These are phyloP conservation scores for Trilocha varians DNA, from an alignment of 2,888 invertebrate species.

Conservation along the genomic window DNA sequence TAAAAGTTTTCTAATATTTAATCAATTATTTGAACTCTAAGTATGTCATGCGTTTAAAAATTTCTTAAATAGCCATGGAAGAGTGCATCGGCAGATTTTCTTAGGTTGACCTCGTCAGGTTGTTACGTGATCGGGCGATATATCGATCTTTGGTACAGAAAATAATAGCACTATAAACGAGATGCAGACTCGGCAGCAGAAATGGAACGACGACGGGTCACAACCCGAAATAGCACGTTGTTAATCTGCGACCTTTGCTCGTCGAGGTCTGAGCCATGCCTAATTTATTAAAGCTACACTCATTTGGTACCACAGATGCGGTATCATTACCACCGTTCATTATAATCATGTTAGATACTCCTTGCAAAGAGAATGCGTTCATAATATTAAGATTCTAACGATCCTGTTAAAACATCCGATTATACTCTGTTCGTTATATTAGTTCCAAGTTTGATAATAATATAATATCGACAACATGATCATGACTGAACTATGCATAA, in stretches of 20 bases:
- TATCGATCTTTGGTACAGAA: too few species aligned
- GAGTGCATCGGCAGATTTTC: background rate
- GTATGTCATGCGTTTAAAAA: too few species aligned
- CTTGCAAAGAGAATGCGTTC: too few species aligned
- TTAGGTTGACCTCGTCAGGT: conserved; percentile 10
- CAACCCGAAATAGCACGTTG: conserved; percentile 53
- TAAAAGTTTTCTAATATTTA: too few species aligned
- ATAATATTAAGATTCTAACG: too few species aligned
- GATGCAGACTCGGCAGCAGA: conserved; percentile 36
- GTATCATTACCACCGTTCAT: conserved; percentile 16
- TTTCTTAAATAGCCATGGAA: too few species aligned
- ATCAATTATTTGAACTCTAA: too few species aligned
- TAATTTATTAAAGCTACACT: conserved; percentile 54
- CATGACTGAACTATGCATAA: too few species aligned
- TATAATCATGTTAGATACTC: conserved; percentile 16
- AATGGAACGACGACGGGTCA: conserved; percentile 50
- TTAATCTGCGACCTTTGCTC: conserved; percentile 63
- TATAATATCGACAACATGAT: too few species aligned
- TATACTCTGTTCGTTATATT: too few species aligned
- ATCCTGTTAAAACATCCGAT: too few species aligned
- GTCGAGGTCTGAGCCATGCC: conserved; percentile 42
- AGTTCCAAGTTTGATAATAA: too few species aligned
- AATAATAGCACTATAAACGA: conserved; percentile 28
- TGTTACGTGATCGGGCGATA: conserved; percentile 18
- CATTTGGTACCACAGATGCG: conserved; percentile 25